Base-by-base conservation (phyloP, 30 jellyfish, hydroid and myxozoan genomes). In the Calvadosia cruxmelitensis region DNA sequence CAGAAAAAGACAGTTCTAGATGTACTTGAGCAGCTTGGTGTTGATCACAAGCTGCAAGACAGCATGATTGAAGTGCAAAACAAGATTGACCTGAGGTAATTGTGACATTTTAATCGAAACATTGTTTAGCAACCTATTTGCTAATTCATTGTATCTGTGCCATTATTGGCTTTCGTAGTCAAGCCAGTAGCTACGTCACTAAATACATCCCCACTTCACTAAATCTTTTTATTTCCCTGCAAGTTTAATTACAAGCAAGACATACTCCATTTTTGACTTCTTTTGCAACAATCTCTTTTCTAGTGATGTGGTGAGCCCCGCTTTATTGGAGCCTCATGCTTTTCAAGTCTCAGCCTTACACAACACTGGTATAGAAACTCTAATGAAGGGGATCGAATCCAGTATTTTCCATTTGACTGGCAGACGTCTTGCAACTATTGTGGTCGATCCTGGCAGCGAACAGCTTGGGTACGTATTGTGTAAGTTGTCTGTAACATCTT, bases 21-120 rank as follows among this genome's bases (percentile, higher is more conserved):
- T 61, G 99, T 91, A 20, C 69, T 82, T 31, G 29, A 69, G 7
- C 78, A 74, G 34, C 73, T 91, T 25, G 57, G 82, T 31, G 81
- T 91, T 35, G 79, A 78, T 26, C n/a, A 51, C 3, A 26, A 71
- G 25, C 72, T 91, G 31, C 13, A 67, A 65, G 78, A 78, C 3
- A 91, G 77, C 72, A 91, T 91, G 95, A 29, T 91, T 29, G 84
- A 80, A 48, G 93, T 82, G n/a, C 83, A 77, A 32, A 91, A 91
- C 64, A 91, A 91, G 78, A 77, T 51, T 12, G 99, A 91, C 52
- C 27, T 78, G 50, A 72, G 95, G 99, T 82, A n/a, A n/a, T n/a
- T n/a, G n/a, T n/a, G n/a, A n/a, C n/a, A n/a, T n/a, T n/a, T n/a
- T n/a, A n/a, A n/a, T n/a, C n/a, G n/a, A n/a, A n/a, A n/a, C n/a